Evolutionary conservation across 2,797 vertebrate genomes (phyloP).

Genomic region (Hapalemur alaotrensis): DNA sequence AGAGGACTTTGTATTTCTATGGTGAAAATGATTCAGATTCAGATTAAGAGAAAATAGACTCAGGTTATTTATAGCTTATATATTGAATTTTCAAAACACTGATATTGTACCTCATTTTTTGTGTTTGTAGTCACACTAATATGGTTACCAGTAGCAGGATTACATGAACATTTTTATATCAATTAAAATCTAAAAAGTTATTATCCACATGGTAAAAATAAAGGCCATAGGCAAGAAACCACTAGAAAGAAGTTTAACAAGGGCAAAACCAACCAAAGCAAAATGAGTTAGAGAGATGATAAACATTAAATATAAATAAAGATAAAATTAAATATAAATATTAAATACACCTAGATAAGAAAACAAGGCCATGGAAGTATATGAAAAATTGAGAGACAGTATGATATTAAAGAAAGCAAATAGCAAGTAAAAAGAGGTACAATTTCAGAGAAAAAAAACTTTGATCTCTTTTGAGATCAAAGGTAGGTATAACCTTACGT

Average conservation of each 20-base stretch:
- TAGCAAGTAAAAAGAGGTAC: background rate
- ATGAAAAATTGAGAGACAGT: background rate
- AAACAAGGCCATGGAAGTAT: background rate
- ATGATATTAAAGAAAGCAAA: background rate
- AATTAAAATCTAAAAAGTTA: constrained; percentile 17
- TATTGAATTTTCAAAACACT: background rate
- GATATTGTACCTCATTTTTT: background rate
- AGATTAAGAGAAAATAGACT: background rate
- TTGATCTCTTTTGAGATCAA: background rate
- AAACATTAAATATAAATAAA: background rate
- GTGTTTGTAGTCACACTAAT: background rate
- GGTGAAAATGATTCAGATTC: background rate
- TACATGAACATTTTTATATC: background rate
- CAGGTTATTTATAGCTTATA: background rate
- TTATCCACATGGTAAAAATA: constrained; percentile 4
- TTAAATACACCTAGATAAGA: background rate
- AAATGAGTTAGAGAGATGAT: background rate
- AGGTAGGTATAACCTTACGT: background rate
- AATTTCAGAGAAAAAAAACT: background rate
- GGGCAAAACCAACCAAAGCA: background rate
- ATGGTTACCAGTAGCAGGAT: background rate
- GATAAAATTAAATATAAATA: constrained; percentile 28
- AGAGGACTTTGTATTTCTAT: background rate
- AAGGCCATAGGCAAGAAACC: background rate
- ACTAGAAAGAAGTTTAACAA: background rate